These are phyloP conservation scores for Lerista edwardsae DNA, from an alignment of 2,797 vertebrate species.

Conservation along the genomic window DNA sequence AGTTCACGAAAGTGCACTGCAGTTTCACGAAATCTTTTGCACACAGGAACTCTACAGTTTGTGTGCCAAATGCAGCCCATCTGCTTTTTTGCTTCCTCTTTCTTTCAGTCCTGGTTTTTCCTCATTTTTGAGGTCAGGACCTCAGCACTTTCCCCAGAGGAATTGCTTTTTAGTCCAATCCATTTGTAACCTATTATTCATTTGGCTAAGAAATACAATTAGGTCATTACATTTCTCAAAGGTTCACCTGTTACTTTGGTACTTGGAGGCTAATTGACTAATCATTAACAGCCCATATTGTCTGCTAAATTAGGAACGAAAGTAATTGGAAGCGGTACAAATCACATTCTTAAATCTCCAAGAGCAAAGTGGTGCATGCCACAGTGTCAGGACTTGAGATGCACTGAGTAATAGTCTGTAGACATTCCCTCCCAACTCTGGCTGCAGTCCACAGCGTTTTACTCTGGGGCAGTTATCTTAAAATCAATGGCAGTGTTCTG, in stretches of 20 bases:
- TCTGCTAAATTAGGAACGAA: constrained; percentile 27
- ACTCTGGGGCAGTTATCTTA: neutral
- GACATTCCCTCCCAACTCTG: neutral
- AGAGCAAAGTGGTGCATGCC: constrained; percentile 23
- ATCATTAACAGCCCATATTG: constrained; percentile 34
- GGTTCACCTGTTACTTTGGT: constrained; percentile 27
- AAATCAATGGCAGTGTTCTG: neutral
- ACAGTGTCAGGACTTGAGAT: constrained; percentile 12
- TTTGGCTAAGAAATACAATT: constrained; percentile 28
- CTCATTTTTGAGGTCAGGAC: constrained; percentile 1
- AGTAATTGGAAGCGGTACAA: constrained; percentile 32
- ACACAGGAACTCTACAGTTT: neutral
- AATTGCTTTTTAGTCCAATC: neutral
- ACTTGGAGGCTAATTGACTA: constrained; percentile 35
- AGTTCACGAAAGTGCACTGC: neutral
- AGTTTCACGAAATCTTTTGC: constrained; percentile 3
- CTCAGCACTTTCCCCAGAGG: neutral
- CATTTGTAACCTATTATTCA: constrained; percentile 33
- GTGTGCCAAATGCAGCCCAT: neutral
- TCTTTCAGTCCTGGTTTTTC: neutral
- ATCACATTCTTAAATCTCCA: constrained; percentile 17
- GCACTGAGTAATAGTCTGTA: neutral
- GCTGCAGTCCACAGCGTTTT: neutral
- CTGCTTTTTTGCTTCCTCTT: constrained; percentile 13
- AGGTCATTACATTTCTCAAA: constrained; percentile 22